Evolutionary conservation across 2,888 invertebrate genomes (phyloP), one percentile per base, ranked within the genome.

Genomic region (Papilio elwesi): DNA sequence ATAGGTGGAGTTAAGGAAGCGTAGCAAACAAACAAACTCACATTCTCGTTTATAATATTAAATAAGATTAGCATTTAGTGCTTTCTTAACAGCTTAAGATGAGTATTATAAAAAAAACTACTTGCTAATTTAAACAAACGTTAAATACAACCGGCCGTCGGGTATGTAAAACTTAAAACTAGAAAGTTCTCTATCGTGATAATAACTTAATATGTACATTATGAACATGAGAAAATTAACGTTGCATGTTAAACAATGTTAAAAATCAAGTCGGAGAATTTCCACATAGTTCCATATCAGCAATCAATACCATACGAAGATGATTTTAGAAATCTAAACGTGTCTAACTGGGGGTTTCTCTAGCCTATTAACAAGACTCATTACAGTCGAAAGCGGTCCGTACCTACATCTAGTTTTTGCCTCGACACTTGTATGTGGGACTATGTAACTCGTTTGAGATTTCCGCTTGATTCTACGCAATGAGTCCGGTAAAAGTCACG

Each of bases 381-480:
- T 88, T 88, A 89, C 86, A 83, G 88, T 90, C 89, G 90, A 93
- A 93, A 93, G 92, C 91, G 85, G 89, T 79, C 26, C 83, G 80
- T 82, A 80, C 81, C 80, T 70, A 82, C 82, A 84, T 87, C 91
- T 86, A 89, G 90, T 92, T 93, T 91, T 92, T 93, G 83, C 88
- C 87, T 26, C 26, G 26, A 86, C 87, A 87, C 78, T 79, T 78
- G 85, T 87, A 88, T 88, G 89, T 89, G 88, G 90, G 84, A 87
- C 87, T 84, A 79, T 76, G 80, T 78, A 83, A 89, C 90, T 87
- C 85, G 92, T 89, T 90, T 85, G 78, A 79, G 76, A 86, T 89
- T 86, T 87, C 90, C 91, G 87, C 85, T 87, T 82, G 78, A 82
- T 74, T 75, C 84, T 83, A 85, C 87, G 84, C 85, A 83, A 82